phyloP scores from a whole-genome alignment of 2,797 vertebrate species.

The Pantherophis alleghaniensis region DNA sequence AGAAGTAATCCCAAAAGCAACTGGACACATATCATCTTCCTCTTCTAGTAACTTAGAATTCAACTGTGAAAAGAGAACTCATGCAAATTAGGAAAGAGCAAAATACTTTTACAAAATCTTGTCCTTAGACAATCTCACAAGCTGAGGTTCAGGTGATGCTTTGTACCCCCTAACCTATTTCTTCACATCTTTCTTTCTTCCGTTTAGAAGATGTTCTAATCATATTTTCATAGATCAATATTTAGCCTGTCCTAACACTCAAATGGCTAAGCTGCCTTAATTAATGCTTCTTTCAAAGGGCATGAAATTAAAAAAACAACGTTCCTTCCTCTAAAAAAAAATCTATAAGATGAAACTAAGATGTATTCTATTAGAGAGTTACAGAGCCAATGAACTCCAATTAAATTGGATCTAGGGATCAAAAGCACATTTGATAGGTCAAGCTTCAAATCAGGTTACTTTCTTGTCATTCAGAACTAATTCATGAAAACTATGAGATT shows the following conservation, averaged over 20 bases:
- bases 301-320: constrained; percentile 26
- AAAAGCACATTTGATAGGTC: constrained; percentile 56
- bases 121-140: background rate
- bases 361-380: constrained; percentile 10
- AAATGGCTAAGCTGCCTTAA: constrained; percentile 30
- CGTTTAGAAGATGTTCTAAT: constrained; percentile 41
- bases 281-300: constrained; percentile 33
- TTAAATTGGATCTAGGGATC: constrained; percentile 51
- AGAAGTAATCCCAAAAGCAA: background rate
- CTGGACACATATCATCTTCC: background rate
- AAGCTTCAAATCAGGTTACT: constrained; percentile 44
- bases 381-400: constrained; percentile 38
- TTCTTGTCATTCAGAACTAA: constrained; percentile 40
- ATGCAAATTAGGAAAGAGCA: background rate
- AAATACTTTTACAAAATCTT: background rate
- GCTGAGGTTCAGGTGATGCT: constrained; percentile 7
- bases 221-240: constrained; percentile 53
- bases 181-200: constrained; percentile 23
- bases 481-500: constrained; percentile 44
- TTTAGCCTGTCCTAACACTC: constrained; percentile 14
- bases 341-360: constrained; percentile 41
- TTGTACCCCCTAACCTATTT: background rate
- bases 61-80: background rate
- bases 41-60: background rate
- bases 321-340: constrained; percentile 9